phyloP scores from a whole-genome alignment of 2,797 vertebrate genomes.

The Botia kubotai region DNA sequence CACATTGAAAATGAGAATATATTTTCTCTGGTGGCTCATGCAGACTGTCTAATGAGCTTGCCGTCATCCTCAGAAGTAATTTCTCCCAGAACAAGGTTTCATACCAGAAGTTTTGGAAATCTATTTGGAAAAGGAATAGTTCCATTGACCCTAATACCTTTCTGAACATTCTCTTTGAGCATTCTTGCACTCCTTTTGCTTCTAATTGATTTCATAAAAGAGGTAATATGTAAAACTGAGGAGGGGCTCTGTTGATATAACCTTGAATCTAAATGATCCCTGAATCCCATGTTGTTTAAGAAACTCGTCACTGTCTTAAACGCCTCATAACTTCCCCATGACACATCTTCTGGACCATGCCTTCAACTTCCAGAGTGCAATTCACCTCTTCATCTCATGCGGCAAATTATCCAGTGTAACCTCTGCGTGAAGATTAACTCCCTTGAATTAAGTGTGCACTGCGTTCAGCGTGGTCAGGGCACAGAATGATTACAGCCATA shows the following conservation, averaged over 20 bases:
- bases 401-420: slow-evolving; percentile 48
- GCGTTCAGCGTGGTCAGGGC: not conserved
- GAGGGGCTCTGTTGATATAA: slow-evolving; percentile 65
- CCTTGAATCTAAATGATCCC: slow-evolving; percentile 64
- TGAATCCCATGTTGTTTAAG: slow-evolving; percentile 63
- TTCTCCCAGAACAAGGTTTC: slow-evolving; percentile 65
- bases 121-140: slow-evolving; percentile 65
- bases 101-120: slow-evolving; percentile 63
- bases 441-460: not conserved
- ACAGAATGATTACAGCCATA: not conserved
- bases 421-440: not conserved
- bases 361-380: slow-evolving; percentile 53
- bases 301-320: slow-evolving; percentile 63
- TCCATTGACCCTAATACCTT: slow-evolving; percentile 65
- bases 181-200: slow-evolving; percentile 62
- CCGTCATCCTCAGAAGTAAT: slow-evolving; percentile 58
- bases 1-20: slow-evolving; percentile 34
- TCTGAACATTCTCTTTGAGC: slow-evolving; percentile 64
- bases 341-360: slow-evolving; percentile 61
- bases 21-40: slow-evolving; percentile 56
- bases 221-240: slow-evolving; percentile 62
- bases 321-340: slow-evolving; percentile 63
- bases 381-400: slow-evolving; percentile 57
- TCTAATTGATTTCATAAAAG: slow-evolving; percentile 65
- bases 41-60: slow-evolving; percentile 58